Evolutionary conservation across 2,113 vertebrate species (phyloP).

Genomic region (Cottus gobio): DNA sequence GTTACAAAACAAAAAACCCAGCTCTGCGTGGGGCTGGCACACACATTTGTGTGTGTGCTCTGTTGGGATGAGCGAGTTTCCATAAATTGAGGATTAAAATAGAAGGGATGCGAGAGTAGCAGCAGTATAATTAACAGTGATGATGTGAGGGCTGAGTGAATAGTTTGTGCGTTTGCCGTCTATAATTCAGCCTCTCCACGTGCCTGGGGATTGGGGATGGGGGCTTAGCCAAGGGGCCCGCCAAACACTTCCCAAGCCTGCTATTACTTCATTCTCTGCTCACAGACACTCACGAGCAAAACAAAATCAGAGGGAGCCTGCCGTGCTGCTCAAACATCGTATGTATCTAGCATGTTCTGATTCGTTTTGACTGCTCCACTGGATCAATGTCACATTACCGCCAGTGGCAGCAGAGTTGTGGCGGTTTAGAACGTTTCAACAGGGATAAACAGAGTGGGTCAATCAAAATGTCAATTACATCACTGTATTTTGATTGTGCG

Average conservation of each 20-base stretch:
- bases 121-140: constrained; percentile 74
- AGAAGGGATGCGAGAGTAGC: constrained; percentile 56
- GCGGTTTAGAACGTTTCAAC: constrained; percentile 2
- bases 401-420: background rate
- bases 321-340: constrained; percentile 15
- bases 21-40: constrained; percentile 53
- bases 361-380: constrained; percentile 26
- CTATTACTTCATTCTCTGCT: constrained; percentile 67
- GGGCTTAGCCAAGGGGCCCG: constrained; percentile 48
- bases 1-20: constrained; percentile 57
- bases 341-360: constrained; percentile 11
- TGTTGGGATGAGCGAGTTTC: constrained; percentile 45
- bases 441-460: constrained; percentile 10
- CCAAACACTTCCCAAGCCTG: constrained; percentile 61
- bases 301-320: constrained; percentile 40
- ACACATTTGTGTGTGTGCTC: constrained; percentile 13
- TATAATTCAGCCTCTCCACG: constrained; percentile 70
- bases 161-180: constrained; percentile 57
- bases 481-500: background rate
- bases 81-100: constrained; percentile 69
- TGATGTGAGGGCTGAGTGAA: constrained; percentile 59
- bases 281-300: constrained; percentile 43
- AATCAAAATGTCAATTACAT: constrained; percentile 28
- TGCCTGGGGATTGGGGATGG: constrained; percentile 54
- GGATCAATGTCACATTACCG: constrained; percentile 27